These are phyloP conservation scores for Cryptoprocta ferox DNA, from an alignment of 2,797 vertebrate genomes.

Conservation along the genomic window DNA sequence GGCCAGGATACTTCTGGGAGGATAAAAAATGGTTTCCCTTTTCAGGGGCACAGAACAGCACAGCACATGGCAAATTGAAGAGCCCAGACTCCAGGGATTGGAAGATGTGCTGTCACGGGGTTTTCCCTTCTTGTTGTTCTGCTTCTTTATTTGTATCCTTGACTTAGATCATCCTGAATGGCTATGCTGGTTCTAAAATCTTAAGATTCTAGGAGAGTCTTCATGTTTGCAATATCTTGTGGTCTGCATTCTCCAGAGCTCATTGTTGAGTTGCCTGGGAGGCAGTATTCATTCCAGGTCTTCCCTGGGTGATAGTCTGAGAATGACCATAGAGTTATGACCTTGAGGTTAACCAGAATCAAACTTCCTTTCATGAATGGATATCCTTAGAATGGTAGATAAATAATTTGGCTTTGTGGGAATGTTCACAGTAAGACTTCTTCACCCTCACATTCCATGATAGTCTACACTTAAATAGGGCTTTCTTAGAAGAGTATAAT, in stretches of 20 bases:
- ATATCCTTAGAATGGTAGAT: not conserved
- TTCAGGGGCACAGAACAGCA: not conserved
- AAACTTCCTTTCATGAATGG: not conserved
- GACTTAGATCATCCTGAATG: not conserved
- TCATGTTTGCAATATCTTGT: not conserved
- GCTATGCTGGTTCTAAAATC: not conserved
- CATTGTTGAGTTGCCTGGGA: not conserved
- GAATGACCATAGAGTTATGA: not conserved
- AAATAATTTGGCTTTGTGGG: not conserved
- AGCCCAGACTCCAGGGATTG: not conserved
- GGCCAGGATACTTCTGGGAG: not conserved
- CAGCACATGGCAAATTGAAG: not conserved
- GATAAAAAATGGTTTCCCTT: slow-evolving; percentile 21
- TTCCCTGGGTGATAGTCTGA: not conserved
- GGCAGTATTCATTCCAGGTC: not conserved
- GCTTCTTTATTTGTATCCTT: not conserved
- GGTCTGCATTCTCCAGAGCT: not conserved
- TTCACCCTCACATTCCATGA: not conserved
- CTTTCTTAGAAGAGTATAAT: not conserved
- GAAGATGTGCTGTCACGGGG: rapidly evolving
- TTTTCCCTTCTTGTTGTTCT: not conserved
- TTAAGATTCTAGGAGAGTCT: not conserved
- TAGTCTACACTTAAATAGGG: not conserved
- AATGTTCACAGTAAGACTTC: not conserved
- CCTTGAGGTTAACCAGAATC: not conserved